These are phyloP conservation scores for Odontophorus gujanensis DNA, from an alignment of 2,113 vertebrate genomes.

Conservation along the genomic window DNA sequence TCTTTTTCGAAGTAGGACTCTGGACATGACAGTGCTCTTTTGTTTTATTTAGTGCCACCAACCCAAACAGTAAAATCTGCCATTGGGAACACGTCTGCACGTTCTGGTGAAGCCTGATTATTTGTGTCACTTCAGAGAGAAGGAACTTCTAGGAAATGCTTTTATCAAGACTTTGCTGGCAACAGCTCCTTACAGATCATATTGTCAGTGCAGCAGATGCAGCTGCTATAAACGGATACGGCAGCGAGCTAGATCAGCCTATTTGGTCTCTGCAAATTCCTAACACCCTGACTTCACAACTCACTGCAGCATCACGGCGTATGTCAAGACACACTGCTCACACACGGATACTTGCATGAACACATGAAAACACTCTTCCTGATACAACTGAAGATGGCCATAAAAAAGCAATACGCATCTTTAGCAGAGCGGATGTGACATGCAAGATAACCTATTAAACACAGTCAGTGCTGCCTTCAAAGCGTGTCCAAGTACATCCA, in stretches of 20 bases:
- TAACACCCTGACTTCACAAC: conserved; percentile 43
- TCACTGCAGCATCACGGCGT: conserved; percentile 17
- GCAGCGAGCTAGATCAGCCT: conserved; percentile 9
- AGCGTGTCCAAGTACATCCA: conserved; percentile 44
- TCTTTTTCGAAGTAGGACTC: not conserved
- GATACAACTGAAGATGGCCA: conserved; percentile 4
- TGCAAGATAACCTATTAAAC: conserved; percentile 8
- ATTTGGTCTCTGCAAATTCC: conserved; percentile 41
- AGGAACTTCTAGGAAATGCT: conserved; percentile 46
- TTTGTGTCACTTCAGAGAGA: not conserved
- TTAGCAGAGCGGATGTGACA: conserved; percentile 44
- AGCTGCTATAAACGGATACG: not conserved
- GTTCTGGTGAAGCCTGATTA: conserved; percentile 39
- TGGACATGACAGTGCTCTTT: not conserved
- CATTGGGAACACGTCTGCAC: not conserved
- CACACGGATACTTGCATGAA: not conserved
- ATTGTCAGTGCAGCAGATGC: conserved; percentile 45
- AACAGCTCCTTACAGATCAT: conserved; percentile 74
- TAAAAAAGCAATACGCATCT: conserved; percentile 13
- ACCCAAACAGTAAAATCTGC: not conserved
- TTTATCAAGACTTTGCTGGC: conserved; percentile 66
- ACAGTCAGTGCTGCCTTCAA: not conserved
- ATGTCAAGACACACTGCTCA: conserved; percentile 3
- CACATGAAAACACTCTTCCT: not conserved
- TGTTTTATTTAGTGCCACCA: not conserved